A percentile compares a stretch with the other conserved stretches of the same genome.
phyloP scores from a whole-genome alignment of 2,888 invertebrate species.

The Choreutis nemorana region DNA sequence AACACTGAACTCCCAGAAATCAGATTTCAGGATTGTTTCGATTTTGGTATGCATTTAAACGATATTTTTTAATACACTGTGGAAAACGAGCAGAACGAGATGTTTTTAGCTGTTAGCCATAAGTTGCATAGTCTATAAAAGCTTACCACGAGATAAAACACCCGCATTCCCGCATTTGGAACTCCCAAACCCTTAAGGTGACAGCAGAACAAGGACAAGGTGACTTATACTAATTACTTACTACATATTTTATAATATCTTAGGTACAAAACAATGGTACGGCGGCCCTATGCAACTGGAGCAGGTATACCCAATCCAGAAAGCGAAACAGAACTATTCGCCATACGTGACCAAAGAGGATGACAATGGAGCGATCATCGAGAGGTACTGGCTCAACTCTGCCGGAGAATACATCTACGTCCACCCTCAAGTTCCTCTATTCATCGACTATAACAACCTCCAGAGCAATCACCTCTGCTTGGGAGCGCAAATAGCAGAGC shows the following conservation, averaged over 20 bases:
- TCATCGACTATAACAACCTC: constrained; percentile 73
- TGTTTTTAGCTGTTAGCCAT: no score
- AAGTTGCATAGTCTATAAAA: no score
- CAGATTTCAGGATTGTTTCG: constrained; percentile 56
- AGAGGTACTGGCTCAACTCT: constrained; percentile 78
- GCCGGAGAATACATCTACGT: constrained; percentile 73
- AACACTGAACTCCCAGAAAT: constrained; percentile 22
- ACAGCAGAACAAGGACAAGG: no score
- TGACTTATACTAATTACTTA: no score
- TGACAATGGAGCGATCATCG: constrained; percentile 66
- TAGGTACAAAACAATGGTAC: constrained; percentile 70
- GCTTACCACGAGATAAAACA: no score
- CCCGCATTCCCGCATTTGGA: no score
- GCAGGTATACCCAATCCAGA: constrained; percentile 71
- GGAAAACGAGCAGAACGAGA: background rate
- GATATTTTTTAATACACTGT: no score
- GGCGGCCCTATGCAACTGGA: constrained; percentile 69
- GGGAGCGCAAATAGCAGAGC: constrained; percentile 58
- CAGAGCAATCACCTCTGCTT: constrained; percentile 63
- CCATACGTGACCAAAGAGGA: constrained; percentile 62
- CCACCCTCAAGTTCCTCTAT: constrained; percentile 70
- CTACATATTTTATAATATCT: no score
- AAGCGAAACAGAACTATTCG: constrained; percentile 50
- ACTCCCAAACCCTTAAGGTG: no score
- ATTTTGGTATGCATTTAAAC: constrained; percentile 43